Conservation (phyloP, 1,140 invertebrate genomes). For the Aphelinus atriplicis region DNA sequence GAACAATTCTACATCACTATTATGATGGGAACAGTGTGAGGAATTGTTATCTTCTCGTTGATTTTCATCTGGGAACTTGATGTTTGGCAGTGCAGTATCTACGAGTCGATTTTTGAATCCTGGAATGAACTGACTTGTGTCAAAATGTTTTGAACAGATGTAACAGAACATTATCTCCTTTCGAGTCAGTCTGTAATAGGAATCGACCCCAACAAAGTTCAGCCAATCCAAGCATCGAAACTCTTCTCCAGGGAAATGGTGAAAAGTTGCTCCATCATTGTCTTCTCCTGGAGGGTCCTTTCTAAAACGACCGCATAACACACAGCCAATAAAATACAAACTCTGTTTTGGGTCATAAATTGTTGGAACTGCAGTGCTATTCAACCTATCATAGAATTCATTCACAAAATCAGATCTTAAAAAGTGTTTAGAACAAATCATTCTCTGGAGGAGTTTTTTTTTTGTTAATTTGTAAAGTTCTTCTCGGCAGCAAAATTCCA, state of each 20-base stretch:
- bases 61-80: conserved; percentile 52
- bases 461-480: conserved; percentile 63
- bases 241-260: conserved; percentile 65
- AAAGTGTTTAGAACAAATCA: conserved; percentile 65
- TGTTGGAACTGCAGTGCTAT: conserved; percentile 58
- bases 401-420: conserved; percentile 57
- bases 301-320: conserved; percentile 57
- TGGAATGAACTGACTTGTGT: conserved; percentile 56
- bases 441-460: conserved; percentile 62
- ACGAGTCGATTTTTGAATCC: conserved; percentile 55
- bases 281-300: conserved; percentile 54
- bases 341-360: conserved; percentile 64
- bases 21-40: background rate
- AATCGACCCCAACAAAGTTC: conserved; percentile 63
- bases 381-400: conserved; percentile 60
- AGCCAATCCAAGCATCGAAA: conserved; percentile 64
- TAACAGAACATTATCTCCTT: conserved; percentile 65
- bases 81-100: conserved; percentile 60
- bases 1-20: conserved; percentile 27
- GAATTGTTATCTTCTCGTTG: conserved; percentile 38
- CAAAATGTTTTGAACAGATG: conserved; percentile 64
- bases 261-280: conserved; percentile 59
- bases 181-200: conserved; percentile 62
- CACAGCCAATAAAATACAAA: conserved; percentile 62
- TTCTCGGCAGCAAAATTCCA: conserved; percentile 63